Conservation (phyloP, 2,888 invertebrate species). For the Perithous albicinctus region DNA sequence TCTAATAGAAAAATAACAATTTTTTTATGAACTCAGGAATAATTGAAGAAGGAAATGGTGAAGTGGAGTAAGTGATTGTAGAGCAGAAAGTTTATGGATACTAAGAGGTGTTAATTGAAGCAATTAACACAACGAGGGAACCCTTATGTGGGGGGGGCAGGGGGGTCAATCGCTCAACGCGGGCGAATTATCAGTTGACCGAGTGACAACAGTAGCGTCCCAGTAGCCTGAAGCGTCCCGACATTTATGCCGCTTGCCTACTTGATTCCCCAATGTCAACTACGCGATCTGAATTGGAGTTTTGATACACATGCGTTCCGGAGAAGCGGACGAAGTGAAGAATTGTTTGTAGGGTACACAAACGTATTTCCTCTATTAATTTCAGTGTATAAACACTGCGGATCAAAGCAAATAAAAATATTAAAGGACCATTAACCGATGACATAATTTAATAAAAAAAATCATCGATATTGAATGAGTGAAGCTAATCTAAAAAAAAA, state of each 20-base stretch:
- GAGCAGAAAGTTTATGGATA: constrained; percentile 2
- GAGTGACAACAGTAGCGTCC: constrained; percentile 32
- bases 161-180: constrained; percentile 46
- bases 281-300: background rate
- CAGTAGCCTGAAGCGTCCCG: constrained; percentile 14
- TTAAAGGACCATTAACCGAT: too few relatives aligned
- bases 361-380: background rate
- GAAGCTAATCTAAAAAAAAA: too few relatives aligned
- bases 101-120: constrained; percentile 61
- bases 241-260: constrained; percentile 8
- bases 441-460: too few relatives aligned
- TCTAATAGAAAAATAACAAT: background rate
- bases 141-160: constrained; percentile 52
- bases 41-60: constrained; percentile 9
- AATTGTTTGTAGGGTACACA: background rate
- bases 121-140: constrained; percentile 66
- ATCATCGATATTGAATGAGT: too few relatives aligned
- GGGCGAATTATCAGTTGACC: constrained; percentile 47
- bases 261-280: constrained; percentile 40
- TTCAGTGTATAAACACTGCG: background rate
- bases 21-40: background rate
- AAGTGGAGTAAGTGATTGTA: background rate
- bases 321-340: background rate
- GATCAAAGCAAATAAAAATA: too few relatives aligned
- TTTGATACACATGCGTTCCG: background rate